Evolutionary conservation across 2,797 vertebrate species (phyloP), one percentile per base, ranked within the genome.

Genomic region (Harpagifer antarcticus): DNA sequence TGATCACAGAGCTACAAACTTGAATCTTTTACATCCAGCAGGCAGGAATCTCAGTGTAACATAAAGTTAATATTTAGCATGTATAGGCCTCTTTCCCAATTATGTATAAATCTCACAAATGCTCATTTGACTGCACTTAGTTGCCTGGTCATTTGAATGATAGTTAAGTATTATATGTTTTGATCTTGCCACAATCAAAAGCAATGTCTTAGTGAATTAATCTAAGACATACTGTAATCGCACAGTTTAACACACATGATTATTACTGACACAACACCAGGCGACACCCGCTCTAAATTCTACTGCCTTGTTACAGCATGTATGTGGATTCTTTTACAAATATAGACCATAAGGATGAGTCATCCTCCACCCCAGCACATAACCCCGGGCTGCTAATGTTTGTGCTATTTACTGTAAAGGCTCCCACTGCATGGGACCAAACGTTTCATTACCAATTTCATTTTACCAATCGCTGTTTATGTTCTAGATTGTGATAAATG

Each of bases 321-420:
- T 4, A 27, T 67, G 62, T 66, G 52, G 58, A 58, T 63, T 53
- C 56, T 68, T 85, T n/a, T 9, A 83, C 53, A 80, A 86, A 72
- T 66, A 61, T 56, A 76, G 61, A 79, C 27, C 60, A 65, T 72
- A 74, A 68, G 40, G 31, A 86, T 75, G 76, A 56, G 77, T 84
- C 77, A 69, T 82, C 60, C 42, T 54, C 52, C 45, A 0, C 65
- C n/a, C 14, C 27, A 42, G 54, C 61, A 72, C 43, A 65, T 6
- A 80, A 59, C 62, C 70, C 3, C 45, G 45, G 71, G 62, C 64
- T 63, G 77, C 20, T 72, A 50, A 70, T 70, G 73, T 88, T 78
- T 83, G 60, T 69, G 69, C 78, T 84, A 86, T 79, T 88, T 83
- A 37, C 33, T 37, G 33, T 37, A 69, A 71, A 76, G 61, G 19